Base-by-base conservation (phyloP, 92 coral and sea anemone species). In the Actinostola sp. region DNA sequence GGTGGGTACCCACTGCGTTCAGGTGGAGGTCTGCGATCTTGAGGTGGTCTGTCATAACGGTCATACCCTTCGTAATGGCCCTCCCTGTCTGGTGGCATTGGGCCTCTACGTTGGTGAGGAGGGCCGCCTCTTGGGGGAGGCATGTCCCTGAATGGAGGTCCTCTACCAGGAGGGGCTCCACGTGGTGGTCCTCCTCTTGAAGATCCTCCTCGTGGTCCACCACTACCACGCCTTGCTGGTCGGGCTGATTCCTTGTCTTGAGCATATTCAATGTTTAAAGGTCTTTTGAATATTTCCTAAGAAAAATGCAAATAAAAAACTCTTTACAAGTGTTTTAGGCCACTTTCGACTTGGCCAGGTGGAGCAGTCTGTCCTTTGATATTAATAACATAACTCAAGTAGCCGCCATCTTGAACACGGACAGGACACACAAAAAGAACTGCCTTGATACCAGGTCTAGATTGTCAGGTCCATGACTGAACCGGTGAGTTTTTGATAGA, bases 231-330 rank as follows among this genome's bases (percentile, higher is more conserved):
- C 8, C 85, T 67, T 53, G 87, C 67, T 35, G 82, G 77, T 19
- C 82, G 41, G 9, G 76, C 65, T 16, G 87, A 60, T 0, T 87
- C 92, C 44, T 84, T 87, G 19, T 90, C 92, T 61, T 72, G 86
- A 13, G 97, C 97, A 83, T 90, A 90, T 45, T 90, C 97, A 29
- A 90, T 65, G 25, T 89, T 90, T 41, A 90, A 66, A 21, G 61
- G 78, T 43, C 89, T 77, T 32, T 83, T 75, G 53, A 90, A 90
- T 17, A 76, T 61, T 72, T 90, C 88, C 96, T 90, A 25, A 19
- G 21, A 70, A 68, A 46, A 42, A 30, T 14, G 25, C 33, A 36
- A 20, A 1, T 24, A n/a, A 4, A 33, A n/a, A n/a, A n/a, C n/a
- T n/a, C n/a, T n/a, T n/a, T n/a, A n/a, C n/a, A n/a, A n/a, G n/a